phyloP scores from a whole-genome alignment of 2,797 vertebrate genomes.

The Cuculus canorus region DNA sequence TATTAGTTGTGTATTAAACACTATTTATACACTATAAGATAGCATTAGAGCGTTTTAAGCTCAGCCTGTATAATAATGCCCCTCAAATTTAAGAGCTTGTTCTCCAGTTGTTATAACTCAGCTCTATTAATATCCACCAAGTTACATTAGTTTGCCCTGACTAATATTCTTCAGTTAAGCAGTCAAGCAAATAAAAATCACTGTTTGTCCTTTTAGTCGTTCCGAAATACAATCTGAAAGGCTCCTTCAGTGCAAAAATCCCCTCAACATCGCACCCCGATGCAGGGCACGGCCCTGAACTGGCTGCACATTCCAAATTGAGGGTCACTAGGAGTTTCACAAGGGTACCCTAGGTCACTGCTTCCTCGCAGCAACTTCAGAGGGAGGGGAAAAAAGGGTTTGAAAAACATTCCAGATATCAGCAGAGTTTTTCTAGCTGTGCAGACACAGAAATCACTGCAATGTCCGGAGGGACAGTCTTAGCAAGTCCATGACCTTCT shows the following conservation, averaged over 20 bases:
- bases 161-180: conserved; percentile 9
- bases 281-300: not conserved
- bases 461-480: not conserved
- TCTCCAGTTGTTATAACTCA: conserved; percentile 8
- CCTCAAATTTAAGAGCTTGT: not conserved
- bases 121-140: not conserved
- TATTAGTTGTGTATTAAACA: not conserved
- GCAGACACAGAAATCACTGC: not conserved
- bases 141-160: conserved; percentile 14
- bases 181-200: conserved; percentile 15
- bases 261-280: not conserved
- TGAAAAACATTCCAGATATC: conserved; percentile 43
- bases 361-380: not conserved
- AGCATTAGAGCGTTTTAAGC: not conserved
- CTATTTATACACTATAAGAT: not conserved
- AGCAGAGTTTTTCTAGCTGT: conserved; percentile 7
- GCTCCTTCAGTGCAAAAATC: not conserved
- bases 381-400: not conserved
- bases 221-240: not conserved
- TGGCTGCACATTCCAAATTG: not conserved
- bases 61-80: not conserved
- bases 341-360: not conserved
- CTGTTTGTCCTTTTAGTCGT: not conserved
- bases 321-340: not conserved
- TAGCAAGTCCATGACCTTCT: conserved; percentile 32